Conservation (phyloP, 2,888 invertebrate genomes). For the Scrobipalpa atriplicella region DNA sequence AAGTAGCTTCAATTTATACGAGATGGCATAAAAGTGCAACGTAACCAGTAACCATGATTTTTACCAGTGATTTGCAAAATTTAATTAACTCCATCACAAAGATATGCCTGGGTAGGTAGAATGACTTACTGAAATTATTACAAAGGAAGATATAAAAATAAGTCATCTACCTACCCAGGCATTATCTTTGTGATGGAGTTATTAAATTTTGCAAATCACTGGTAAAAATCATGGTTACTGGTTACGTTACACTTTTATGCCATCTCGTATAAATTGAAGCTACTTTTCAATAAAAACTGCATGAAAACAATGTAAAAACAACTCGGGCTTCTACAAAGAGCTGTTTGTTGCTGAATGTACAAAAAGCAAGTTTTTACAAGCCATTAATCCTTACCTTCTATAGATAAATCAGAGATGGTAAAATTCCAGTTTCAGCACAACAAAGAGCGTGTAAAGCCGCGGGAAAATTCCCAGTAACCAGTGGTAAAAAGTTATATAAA, state of each 20-base stretch:
- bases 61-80: no score
- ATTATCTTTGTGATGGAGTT: no score
- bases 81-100: no score
- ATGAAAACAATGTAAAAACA: conserved; percentile 2
- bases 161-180: no score
- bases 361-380: conserved; percentile 5
- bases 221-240: no score
- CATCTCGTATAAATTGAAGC: neutral
- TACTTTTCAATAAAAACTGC: neutral
- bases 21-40: no score
- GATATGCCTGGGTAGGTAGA: no score
- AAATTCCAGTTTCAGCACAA: conserved; percentile 5
- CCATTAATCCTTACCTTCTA: neutral
- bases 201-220: no score
- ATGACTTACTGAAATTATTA: no score
- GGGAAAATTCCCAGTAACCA: conserved; percentile 5
- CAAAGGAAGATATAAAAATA: no score
- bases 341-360: conserved; percentile 3
- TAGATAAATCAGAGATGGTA: conserved; percentile 14
- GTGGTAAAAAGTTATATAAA: neutral
- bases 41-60: no score
- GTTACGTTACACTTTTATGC: no score
- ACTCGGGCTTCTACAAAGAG: neutral
- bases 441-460: neutral
- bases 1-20: neutral